Conservation (phyloP, 2,888 invertebrate genomes). For the Drosophila rubida region DNA sequence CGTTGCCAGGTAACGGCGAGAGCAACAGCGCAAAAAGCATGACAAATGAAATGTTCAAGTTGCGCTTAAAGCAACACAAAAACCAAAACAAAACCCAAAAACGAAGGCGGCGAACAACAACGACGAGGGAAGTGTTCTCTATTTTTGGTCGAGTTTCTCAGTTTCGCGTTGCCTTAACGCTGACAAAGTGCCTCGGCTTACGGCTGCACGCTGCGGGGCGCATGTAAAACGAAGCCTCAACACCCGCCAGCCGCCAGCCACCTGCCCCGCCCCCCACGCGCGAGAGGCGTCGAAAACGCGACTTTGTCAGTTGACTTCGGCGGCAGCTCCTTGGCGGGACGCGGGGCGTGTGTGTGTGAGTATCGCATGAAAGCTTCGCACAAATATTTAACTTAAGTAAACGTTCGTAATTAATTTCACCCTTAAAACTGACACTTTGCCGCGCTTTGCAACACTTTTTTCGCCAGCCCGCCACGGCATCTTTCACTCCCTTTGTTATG, state of each 20-base stretch:
- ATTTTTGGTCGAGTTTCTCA: slow-evolving; percentile 59
- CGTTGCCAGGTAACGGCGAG: slow-evolving; percentile 59
- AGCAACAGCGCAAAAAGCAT: slow-evolving; percentile 69
- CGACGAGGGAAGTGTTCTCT: slow-evolving; percentile 38
- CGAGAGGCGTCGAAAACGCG: slow-evolving; percentile 60
- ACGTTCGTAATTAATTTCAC: slow-evolving; percentile 75
- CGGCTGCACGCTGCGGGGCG: slow-evolving; percentile 45
- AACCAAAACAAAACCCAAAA: slow-evolving; percentile 39
- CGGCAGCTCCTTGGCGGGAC: slow-evolving; percentile 22
- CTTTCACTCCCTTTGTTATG: slow-evolving; percentile 42
- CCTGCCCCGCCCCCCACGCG: not conserved
- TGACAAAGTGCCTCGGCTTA: slow-evolving; percentile 74
- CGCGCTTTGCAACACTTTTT: slow-evolving; percentile 43
- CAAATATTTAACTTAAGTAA: slow-evolving; percentile 78
- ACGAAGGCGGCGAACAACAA: slow-evolving; percentile 9
- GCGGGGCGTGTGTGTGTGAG: not conserved
- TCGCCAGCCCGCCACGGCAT: not conserved
- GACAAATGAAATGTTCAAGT: slow-evolving; percentile 80
- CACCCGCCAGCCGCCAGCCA: slow-evolving; percentile 14
- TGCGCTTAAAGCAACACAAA: slow-evolving; percentile 65
- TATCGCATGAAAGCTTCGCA: slow-evolving; percentile 48
- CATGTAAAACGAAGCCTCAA: slow-evolving; percentile 54
- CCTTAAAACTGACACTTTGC: slow-evolving; percentile 73
- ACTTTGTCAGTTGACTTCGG: slow-evolving; percentile 49
- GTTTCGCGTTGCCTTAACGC: slow-evolving; percentile 58